These are phyloP conservation scores for Frankliniella fusca DNA, from an alignment of 2,888 invertebrate genomes.

Conservation along the genomic window DNA sequence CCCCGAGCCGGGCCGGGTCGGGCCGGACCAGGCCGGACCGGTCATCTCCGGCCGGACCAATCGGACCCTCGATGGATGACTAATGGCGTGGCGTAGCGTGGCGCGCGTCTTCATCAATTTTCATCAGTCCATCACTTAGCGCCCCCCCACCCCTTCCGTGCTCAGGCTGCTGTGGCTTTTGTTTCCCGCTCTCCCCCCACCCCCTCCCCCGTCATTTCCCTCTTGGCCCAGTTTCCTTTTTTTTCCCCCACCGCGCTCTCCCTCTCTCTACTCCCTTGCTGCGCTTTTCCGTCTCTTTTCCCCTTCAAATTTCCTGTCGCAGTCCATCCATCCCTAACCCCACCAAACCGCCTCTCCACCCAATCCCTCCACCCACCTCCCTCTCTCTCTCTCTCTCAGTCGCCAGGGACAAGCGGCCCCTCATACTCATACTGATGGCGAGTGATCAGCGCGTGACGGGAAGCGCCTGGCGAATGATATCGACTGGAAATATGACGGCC, in stretches of 20 bases:
- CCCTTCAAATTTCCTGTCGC: constrained; percentile 15
- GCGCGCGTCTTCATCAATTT: constrained; percentile 11
- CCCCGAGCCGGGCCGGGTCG: background rate
- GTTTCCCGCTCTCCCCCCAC: too few species aligned
- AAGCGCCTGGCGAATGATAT: too few species aligned
- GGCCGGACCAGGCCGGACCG: background rate
- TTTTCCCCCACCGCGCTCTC: background rate
- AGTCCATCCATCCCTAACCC: background rate
- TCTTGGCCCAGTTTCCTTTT: background rate
- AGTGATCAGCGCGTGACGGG: too few species aligned
- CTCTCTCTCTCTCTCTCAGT: too few species aligned
- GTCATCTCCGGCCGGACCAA: background rate
- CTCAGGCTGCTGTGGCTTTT: background rate
- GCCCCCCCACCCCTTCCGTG: background rate
- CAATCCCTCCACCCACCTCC: too few species aligned
- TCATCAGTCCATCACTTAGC: constrained; percentile 21
- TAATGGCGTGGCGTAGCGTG: background rate
- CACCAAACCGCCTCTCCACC: too few species aligned
- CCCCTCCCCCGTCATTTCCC: constrained; percentile 19
- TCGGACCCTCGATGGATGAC: background rate
- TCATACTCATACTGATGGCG: too few species aligned
- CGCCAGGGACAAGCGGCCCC: too few species aligned
- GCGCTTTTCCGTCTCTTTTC: background rate
- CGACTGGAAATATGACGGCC: too few species aligned
- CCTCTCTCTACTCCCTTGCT: background rate